These are phyloP conservation scores for Kuschelorhynchus macadamiae DNA, from an alignment of 2,888 invertebrate genomes.

Conservation along the genomic window DNA sequence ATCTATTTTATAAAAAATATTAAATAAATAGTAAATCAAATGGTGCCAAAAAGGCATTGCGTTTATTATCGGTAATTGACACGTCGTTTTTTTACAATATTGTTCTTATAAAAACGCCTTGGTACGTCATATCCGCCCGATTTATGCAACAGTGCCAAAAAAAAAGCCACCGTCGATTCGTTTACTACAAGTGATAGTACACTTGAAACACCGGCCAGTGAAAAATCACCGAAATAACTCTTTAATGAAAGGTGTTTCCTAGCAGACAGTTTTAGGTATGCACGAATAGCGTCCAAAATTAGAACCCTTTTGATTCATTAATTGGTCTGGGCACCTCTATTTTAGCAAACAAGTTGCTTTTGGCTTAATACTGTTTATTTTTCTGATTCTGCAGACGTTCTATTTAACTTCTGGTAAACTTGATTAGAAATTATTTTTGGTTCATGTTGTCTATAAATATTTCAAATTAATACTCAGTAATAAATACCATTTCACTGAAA, in stretches of 20 bases:
- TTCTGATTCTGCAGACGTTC: too few relatives aligned
- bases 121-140: conserved; percentile 28
- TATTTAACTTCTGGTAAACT: too few relatives aligned
- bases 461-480: too few relatives aligned
- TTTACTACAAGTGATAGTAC: conserved; percentile 48
- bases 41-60: too few relatives aligned
- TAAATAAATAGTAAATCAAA: too few relatives aligned
- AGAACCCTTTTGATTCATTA: conserved; percentile 27
- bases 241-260: conserved; percentile 49
- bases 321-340: conserved; percentile 12
- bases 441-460: too few relatives aligned
- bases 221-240: conserved; percentile 43
- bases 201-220: conserved; percentile 23
- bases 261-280: conserved; percentile 41
- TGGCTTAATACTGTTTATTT: too few relatives aligned
- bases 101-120: neutral
- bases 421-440: too few relatives aligned
- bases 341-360: neutral
- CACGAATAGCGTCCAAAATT: conserved; percentile 39
- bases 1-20: too few relatives aligned
- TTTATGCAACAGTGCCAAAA: conserved; percentile 32
- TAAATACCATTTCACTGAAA: too few relatives aligned
- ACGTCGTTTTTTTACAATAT: too few relatives aligned
- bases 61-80: too few relatives aligned
- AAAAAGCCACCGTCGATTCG: conserved; percentile 12